These are phyloP conservation scores for Bovichtus diacanthus DNA, from an alignment of 2,797 vertebrate genomes.

Conservation along the genomic window DNA sequence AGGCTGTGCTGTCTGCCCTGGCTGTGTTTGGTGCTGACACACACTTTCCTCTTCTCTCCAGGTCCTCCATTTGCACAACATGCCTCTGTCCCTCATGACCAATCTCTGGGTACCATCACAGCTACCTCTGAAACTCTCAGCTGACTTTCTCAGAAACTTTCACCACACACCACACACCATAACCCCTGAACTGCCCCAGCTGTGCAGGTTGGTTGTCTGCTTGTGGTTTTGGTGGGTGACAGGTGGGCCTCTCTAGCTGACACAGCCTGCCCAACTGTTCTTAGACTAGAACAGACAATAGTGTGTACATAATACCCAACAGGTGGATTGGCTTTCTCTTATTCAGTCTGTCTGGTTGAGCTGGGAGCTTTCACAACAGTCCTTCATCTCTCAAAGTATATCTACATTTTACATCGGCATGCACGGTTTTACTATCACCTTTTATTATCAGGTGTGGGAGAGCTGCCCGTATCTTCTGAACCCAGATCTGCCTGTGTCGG, in stretches of 20 bases:
- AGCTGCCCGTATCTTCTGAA: slow-evolving; percentile 25
- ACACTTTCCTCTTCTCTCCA: not conserved
- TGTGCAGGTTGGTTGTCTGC: slow-evolving; percentile 25
- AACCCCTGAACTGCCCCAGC: slow-evolving; percentile 20
- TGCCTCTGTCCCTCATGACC: slow-evolving; percentile 25
- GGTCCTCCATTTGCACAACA: slow-evolving; percentile 17
- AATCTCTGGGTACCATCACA: not conserved
- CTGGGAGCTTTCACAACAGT: slow-evolving; percentile 16
- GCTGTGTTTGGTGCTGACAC: not conserved
- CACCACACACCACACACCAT: not conserved
- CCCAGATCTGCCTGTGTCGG: slow-evolving; percentile 21
- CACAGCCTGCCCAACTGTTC: slow-evolving; percentile 21
- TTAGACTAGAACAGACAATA: not conserved
- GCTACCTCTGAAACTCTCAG: not conserved
- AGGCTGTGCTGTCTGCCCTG: not conserved
- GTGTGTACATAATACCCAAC: slow-evolving; percentile 25
- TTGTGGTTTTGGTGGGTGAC: slow-evolving; percentile 41
- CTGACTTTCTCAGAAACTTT: slow-evolving; percentile 8
- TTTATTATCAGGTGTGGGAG: slow-evolving; percentile 21
- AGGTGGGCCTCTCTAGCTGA: slow-evolving; percentile 13
- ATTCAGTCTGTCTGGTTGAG: slow-evolving; percentile 1
- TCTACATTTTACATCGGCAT: slow-evolving; percentile 10
- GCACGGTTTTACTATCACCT: not conserved
- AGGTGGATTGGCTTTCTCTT: slow-evolving; percentile 33
- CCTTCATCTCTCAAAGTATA: slow-evolving; percentile 11